Evolutionary conservation across 2,797 vertebrate species (phyloP), one percentile per base, ranked within the genome.

Genomic region (Clamator glandarius): DNA sequence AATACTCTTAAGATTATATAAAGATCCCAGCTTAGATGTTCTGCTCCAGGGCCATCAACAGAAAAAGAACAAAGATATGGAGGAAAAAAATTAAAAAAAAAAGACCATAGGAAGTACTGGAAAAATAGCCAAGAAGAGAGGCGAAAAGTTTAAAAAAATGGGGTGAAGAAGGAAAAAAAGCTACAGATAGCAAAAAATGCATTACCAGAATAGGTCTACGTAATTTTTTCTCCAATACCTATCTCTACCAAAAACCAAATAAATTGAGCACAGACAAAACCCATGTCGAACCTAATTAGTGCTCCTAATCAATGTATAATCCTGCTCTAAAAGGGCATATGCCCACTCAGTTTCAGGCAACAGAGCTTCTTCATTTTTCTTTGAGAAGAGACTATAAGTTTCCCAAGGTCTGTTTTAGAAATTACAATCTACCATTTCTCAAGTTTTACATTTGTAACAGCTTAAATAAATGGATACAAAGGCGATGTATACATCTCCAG

Each of bases 321-420:
- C 68, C 59, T 10, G 26, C 61, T 87, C 57, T 89, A 81, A 59
- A 90, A 90, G 11, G n/a, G 52, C 55, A 72, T 25, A 20, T n/a
- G 15, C 39, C 50, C 67, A n/a, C 23, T 39, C 44, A 92, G n/a
- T 87, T 90, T 61, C 83, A 84, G 17, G 82, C 54, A 91, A 92
- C 26, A 67, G 29, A 66, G 33, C 1, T 8, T 48, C 46, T 57
- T 89, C 89, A 62, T 72, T 91, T 75, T 29, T 68, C 66, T 88
- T 86, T 16, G 6, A 83, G 69, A 89, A 80, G 15, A 66, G 12
- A 48, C 25, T 58, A 24, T 33, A 48, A 55, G 7, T 79, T 89
- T 87, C 39, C 29, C 9, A 76, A 78, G 15, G 15, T 41, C 46
- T 90, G 84, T 78, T 84, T 58, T 50, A 81, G 54, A 58, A 87